Evolutionary conservation across 1,140 invertebrate species (phyloP).

Genomic region (Uloborus diversus): DNA sequence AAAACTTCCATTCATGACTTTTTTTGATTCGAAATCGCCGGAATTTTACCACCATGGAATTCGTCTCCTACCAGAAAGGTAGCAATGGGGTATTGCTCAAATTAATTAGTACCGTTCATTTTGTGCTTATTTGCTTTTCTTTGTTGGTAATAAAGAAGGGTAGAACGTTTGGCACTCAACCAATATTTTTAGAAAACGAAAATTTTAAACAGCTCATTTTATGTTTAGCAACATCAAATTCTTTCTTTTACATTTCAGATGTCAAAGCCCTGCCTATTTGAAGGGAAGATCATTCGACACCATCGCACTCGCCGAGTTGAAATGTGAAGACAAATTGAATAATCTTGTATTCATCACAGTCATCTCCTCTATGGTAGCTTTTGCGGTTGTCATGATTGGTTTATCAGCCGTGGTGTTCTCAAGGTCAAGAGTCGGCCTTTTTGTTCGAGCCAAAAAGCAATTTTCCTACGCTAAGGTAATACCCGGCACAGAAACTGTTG

Average conservation of each 20-base stretch:
- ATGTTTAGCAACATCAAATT: no score
- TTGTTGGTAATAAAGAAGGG: background rate
- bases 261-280: slow-evolving; percentile 12
- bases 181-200: no score
- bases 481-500: slow-evolving; percentile 1
- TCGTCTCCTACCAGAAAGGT: background rate
- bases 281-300: background rate
- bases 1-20: background rate
- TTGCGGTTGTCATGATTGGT: background rate
- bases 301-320: background rate
- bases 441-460: slow-evolving; percentile 34
- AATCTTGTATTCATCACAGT: background rate
- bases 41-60: background rate
- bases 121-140: slow-evolving; percentile 1
- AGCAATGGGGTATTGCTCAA: background rate
- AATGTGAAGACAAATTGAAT: slow-evolving; percentile 13
- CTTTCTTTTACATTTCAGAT: slow-evolving; percentile 22
- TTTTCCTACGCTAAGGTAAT: slow-evolving; percentile 34
- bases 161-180: background rate
- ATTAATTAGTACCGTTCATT: background rate
- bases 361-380: slow-evolving; percentile 8
- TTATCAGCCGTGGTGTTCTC: slow-evolving; percentile 23
- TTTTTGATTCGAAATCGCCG: background rate
- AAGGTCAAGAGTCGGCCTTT: slow-evolving; percentile 10
- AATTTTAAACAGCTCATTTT: no score